Base-by-base conservation (phyloP, 1,140 invertebrate species). In the Carposina sasakii region DNA sequence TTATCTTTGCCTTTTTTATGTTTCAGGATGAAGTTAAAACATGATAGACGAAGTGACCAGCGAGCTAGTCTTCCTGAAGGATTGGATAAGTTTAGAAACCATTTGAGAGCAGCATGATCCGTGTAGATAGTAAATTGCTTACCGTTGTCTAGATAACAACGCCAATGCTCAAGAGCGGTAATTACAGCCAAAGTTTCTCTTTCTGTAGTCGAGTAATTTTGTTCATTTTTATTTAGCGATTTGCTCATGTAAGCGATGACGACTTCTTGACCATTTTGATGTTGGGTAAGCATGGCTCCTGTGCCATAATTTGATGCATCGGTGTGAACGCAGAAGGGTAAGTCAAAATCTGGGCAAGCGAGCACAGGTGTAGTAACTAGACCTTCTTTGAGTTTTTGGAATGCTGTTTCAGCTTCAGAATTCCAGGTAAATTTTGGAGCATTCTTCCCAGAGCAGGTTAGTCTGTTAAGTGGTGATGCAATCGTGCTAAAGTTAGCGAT, bases 111-210 rank as follows among this genome's bases (percentile, higher is more conserved):
- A 9, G 21, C n/a, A 28, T 28, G 24, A 28, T 28, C 24, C 6
- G 24, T 28, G 24, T 28, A 28, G 12, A 28, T 12, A 12, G 12
- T 30, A 10, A 44, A 44, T 2, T 23, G 23, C 12, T 44, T 12
- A 6, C 41, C 41, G 12, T 44, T 44, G 0, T 44, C 41, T 19
- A 44, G 6, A 12, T 44, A 44, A 12, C 41, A 44, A 15, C 41
- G n/a, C 41, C 41, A 44, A 13, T 44, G 15, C 12, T 44, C 41
- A 12, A 44, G 21, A 0, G 41, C 41, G 0, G 12, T 17, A 2
- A 44, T 9, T 3, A 44, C 26, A 1, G 26, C 41, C 3, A 31
- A 20, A 0, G 41, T 28, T 12, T 31, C 26, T 0, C 26, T 15
- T 20, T 31, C 41, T 2, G 26, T 31, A 1, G 20, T 31, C 9